phyloP scores from a whole-genome alignment of 2,113 vertebrate genomes.

The Tachycineta bicolor region DNA sequence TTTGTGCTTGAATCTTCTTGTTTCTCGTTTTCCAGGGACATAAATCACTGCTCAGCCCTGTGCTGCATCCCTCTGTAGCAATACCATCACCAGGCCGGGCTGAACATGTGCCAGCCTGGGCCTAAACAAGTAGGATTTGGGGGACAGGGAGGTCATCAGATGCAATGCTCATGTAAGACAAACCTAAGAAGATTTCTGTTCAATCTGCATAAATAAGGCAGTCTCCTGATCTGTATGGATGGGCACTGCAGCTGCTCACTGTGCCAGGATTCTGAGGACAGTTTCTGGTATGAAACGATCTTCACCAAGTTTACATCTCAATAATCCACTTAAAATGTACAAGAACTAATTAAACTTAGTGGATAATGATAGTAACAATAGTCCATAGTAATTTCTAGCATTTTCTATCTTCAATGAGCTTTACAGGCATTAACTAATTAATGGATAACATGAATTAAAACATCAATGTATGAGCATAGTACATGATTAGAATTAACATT shows the following conservation, averaged over 20 bases:
- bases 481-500: constrained; percentile 63
- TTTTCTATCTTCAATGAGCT: constrained; percentile 14
- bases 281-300: not conserved
- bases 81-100: rapidly evolving
- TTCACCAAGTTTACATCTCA: constrained; percentile 19
- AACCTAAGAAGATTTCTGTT: no score
- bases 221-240: not conserved
- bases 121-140: not conserved
- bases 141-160: not conserved
- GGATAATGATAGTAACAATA: not conserved
- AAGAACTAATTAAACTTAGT: constrained; percentile 34
- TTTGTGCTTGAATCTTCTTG: not conserved
- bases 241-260: not conserved
- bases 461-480: constrained; percentile 30
- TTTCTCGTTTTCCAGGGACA: not conserved
- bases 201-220: not conserved
- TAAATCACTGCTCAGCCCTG: not conserved
- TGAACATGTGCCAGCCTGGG: not conserved
- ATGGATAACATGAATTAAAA: constrained; percentile 40
- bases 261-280: not conserved
- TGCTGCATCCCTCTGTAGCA: not conserved
- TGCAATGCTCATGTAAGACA: not conserved
- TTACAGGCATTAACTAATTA: constrained; percentile 50
- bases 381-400: not conserved
- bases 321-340: constrained; percentile 50